Base-by-base conservation (phyloP, 2,113 vertebrate genomes). In the Leucosticte australis region DNA sequence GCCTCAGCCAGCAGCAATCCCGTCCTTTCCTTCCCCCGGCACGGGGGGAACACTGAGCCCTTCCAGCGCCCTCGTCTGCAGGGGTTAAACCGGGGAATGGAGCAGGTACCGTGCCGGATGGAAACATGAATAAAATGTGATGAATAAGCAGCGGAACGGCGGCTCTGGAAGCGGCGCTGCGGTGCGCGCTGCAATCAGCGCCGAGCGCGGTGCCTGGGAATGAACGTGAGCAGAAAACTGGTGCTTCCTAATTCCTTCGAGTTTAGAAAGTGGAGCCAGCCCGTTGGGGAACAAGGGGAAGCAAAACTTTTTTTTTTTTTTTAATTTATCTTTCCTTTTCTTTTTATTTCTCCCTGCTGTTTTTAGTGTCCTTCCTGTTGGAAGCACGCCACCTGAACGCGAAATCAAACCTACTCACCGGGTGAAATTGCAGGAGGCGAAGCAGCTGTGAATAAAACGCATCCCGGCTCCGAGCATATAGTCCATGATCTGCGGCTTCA, bases 351-450 rank as follows among this genome's bases (percentile, higher is more conserved):
- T 46, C 30, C 79, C 79, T 62, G 47, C 3, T 31, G 60, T 28
- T 74, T 70, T 11, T 16, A 68, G n/a, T 2, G 27, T 44, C 63
- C 69, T 46, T 70, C 70, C 78, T 46, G 76, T 26, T 35, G 67
- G 35, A 75, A 52, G 42, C 39, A 14, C 42, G 56, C 57, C 60
- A 42, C 15, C 55, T n/a, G 70, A 70, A 83, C 39, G 93, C 24
- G 90, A 76, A 79, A 90, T 65, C 71, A 95, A 94, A 85, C 64
- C 70, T 78, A 98, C 98, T 98, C 94, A 98, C 98, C 98, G 64
- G 73, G 83, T 80, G 90, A 93, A 87, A 96, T 64, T 60, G 93
- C 95, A 92, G 91, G 95, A 97, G 65, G 93, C 55, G 83, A 96
- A 93, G 73, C 31, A 95, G 82, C 89, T 69, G 92, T 64, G 90